Evolutionary conservation across 2,888 invertebrate species (phyloP), one percentile per base, ranked within the genome.

Genomic region (Bursaphelenchus okinawaensis): DNA sequence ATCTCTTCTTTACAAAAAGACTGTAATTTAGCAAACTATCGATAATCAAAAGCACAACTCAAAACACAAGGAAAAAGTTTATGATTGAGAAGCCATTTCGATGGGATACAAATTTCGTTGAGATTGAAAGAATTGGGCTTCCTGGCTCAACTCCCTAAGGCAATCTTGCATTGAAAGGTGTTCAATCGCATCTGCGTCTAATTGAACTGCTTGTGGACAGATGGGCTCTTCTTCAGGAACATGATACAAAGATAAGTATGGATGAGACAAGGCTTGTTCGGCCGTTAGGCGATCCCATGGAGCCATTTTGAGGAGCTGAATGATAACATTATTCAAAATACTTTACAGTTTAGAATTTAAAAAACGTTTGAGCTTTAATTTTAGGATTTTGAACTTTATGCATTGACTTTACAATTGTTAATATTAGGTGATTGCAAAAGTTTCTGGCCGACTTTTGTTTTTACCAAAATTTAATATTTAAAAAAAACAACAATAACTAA

Each of bases 201-300:
- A 65, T 28, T 69, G 69, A 22, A 76, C 67, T 26, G 68, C 64
- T 9, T 50, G 28, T n/a, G 70, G 50, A 7, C 70, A 65, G 31
- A 52, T 19, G 4, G 75, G 75, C 31, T 72, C 72, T 52, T 75
- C 75, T 16, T 62, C 62, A 19, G 29, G 24, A 20, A 85, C 85
- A 66, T 85, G 85, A 68, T 85, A 86, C 55, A 83, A 81, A 55
- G 81, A 80, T 59, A 86, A 76, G 72, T 83, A 85, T 4, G 83
- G 83, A 64, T 85, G 84, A 9, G 79, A 80, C 26, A 86, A 77
- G 2, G 85, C 85, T 55, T 83, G 76, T 55, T 82, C 83, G 3
- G 84, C 85, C 0, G 83, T 80, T 23, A 83, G 72, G n/a, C 86
- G 77, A 24, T 83, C 76, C 71, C 82, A 80, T 0, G 85, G 85